A percentile compares a stretch with the other conserved stretches of the same genome.
These are phyloP conservation scores for Drosophila truncata DNA, from an alignment of 1,140 invertebrate species.

Conservation along the genomic window DNA sequence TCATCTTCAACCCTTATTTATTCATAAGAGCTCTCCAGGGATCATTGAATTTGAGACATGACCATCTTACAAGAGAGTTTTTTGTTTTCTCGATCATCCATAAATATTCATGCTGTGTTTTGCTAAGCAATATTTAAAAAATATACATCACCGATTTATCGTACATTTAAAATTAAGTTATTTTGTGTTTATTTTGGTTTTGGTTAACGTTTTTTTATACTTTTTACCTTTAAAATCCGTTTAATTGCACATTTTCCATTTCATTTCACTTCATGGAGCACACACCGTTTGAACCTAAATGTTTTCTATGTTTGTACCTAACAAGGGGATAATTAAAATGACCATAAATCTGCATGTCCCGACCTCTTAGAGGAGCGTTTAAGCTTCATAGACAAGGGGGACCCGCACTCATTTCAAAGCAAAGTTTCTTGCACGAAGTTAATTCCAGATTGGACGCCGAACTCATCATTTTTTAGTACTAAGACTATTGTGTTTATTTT, in stretches of 20 bases:
- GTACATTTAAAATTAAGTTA: conserved; percentile 17
- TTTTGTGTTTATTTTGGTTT: conserved; percentile 42
- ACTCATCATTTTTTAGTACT: conserved; percentile 11
- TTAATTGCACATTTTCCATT: conserved; percentile 37
- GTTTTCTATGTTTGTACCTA: conserved; percentile 76
- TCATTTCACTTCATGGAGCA: conserved; percentile 50
- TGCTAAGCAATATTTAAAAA: conserved; percentile 55
- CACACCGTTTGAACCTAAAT: conserved; percentile 49
- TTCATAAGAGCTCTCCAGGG: conserved; percentile 14
- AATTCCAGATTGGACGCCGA: conserved; percentile 2
- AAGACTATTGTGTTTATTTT: conserved; percentile 36
- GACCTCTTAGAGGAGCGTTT: conserved; percentile 1
- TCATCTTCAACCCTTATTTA: conserved; percentile 20
- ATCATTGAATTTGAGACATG: conserved; percentile 17
- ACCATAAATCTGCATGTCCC: conserved; percentile 53
- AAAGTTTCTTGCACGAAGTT: conserved; percentile 38
- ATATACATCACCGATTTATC: conserved; percentile 29
- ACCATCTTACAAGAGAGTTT: conserved; percentile 10
- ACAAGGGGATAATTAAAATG: conserved; percentile 37
- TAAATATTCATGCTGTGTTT: conserved; percentile 84
- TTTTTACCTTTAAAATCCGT: conserved; percentile 17
- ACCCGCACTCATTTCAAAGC: conserved; percentile 27
- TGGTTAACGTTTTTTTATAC: conserved; percentile 41
- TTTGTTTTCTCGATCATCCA: conserved; percentile 25
- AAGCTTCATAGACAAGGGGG: conserved; percentile 27